Percentiles rank a stretch among this genome's conserved stretches.
These are phyloP conservation scores for Clarias platycephalus DNA, from an alignment of 2,797 vertebrate genomes.

Conservation along the genomic window DNA sequence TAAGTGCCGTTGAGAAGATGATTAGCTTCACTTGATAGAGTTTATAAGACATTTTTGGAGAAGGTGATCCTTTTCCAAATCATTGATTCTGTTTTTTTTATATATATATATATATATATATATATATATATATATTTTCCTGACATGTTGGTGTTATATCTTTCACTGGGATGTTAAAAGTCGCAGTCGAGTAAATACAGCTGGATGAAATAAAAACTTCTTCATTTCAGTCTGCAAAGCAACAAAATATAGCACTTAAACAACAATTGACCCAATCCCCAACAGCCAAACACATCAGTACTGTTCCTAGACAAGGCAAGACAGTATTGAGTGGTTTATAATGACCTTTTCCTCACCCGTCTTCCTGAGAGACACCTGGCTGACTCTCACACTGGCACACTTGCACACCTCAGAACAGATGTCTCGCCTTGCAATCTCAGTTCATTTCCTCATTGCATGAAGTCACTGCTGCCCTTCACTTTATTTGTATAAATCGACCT, in stretches of 20 bases:
- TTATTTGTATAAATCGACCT: conserved; percentile 58
- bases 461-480: conserved; percentile 64
- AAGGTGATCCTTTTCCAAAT: too few species aligned
- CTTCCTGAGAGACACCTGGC: conserved; percentile 65
- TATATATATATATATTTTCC: too few species aligned
- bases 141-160: too few species aligned
- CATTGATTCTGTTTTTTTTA: too few species aligned
- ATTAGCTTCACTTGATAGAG: too few species aligned
- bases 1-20: too few species aligned
- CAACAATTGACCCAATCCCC: conserved; percentile 64
- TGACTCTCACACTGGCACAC: conserved; percentile 63
- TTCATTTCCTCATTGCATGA: conserved; percentile 66
- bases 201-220: too few species aligned
- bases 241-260: conserved; percentile 39
- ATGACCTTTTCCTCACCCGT: conserved; percentile 61
- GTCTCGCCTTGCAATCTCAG: conserved; percentile 58
- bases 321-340: conserved; percentile 50
- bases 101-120: too few species aligned
- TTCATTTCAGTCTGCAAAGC: not conserved
- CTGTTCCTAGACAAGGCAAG: conserved; percentile 54
- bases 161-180: too few species aligned
- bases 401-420: conserved; percentile 69
- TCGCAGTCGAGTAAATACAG: too few species aligned
- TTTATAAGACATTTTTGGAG: too few species aligned
- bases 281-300: conserved; percentile 44